phyloP scores from a whole-genome alignment of 2,113 vertebrate genomes.

The Eira barbara region DNA sequence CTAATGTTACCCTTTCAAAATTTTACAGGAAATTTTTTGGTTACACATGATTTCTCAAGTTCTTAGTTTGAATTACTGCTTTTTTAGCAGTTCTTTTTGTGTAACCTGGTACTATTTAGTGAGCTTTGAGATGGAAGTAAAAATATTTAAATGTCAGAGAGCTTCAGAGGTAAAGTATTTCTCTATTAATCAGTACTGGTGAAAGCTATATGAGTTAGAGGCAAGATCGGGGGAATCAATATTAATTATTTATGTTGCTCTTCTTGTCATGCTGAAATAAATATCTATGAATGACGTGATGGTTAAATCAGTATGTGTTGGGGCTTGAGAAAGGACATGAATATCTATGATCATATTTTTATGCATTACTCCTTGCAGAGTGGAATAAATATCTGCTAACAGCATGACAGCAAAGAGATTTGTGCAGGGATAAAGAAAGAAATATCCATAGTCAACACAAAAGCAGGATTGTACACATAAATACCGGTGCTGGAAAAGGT shows the following conservation, averaged over 20 bases:
- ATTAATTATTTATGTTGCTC: constrained; percentile 67
- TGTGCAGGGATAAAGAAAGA: not conserved
- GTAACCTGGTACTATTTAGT: constrained; percentile 3
- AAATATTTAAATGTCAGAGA: constrained; percentile 66
- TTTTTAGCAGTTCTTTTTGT: constrained; percentile 13
- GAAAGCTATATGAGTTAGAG: constrained; percentile 29
- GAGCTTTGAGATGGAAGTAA: constrained; percentile 28
- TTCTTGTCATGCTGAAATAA: constrained; percentile 58
- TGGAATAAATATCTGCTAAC: constrained; percentile 60
- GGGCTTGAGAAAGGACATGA: constrained; percentile 45
- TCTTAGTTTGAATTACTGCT: not conserved
- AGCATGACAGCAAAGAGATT: constrained; percentile 27
- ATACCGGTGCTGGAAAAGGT: not conserved
- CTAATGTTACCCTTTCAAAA: not conserved
- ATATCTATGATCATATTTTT: constrained; percentile 63
- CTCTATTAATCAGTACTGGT: constrained; percentile 15
- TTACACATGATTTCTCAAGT: constrained; percentile 15
- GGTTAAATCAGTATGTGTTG: constrained; percentile 37
- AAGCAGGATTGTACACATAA: not conserved
- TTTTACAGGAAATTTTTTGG: not conserved
- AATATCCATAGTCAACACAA: not conserved
- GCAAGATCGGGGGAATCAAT: constrained; percentile 35
- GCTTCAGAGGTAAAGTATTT: constrained; percentile 51
- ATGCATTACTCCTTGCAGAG: constrained; percentile 37
- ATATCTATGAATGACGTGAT: constrained; percentile 34